Evolutionary conservation across 2,888 invertebrate genomes (phyloP).

Genomic region (Tanypteryx hageni): DNA sequence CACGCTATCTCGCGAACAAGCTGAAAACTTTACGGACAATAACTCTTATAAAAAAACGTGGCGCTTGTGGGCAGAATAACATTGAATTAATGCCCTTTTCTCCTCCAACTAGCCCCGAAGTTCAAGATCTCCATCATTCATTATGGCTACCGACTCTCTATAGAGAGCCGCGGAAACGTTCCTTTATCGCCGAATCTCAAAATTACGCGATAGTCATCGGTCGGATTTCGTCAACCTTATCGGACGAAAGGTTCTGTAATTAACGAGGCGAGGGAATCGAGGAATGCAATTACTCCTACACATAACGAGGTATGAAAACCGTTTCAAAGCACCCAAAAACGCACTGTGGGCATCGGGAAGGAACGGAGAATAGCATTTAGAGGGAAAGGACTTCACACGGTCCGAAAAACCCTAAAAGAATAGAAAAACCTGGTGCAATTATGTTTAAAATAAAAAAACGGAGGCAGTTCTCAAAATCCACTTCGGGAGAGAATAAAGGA

Average conservation of each 20-base stretch:
- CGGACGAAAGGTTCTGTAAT: conserved; percentile 49
- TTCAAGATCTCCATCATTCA: conserved; percentile 56
- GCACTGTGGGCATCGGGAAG: conserved; percentile 23
- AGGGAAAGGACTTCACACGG: conserved; percentile 29
- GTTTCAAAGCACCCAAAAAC: conserved; percentile 8
- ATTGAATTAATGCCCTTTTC: conserved; percentile 45
- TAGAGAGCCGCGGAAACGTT: conserved; percentile 39
- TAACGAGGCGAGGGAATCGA: conserved; percentile 23
- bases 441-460: not conserved
- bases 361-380: conserved; percentile 27
- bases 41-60: conserved; percentile 29
- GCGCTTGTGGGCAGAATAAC: conserved; percentile 16
- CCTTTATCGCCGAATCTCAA: conserved; percentile 46
- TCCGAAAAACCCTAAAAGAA: not conserved
- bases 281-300: conserved; percentile 41
- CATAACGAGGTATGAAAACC: conserved; percentile 58
- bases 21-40: conserved; percentile 61
- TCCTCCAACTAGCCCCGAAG: not conserved
- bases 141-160: conserved; percentile 16
- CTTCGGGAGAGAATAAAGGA: not conserved
- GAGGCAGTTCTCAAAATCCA: conserved; percentile 31
- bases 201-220: conserved; percentile 48
- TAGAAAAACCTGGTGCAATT: not conserved
- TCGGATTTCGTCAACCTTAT: conserved; percentile 52
- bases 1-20: conserved; percentile 44